Evolutionary conservation across 2,113 vertebrate genomes (phyloP).

Genomic region (Lampris megalopsis): DNA sequence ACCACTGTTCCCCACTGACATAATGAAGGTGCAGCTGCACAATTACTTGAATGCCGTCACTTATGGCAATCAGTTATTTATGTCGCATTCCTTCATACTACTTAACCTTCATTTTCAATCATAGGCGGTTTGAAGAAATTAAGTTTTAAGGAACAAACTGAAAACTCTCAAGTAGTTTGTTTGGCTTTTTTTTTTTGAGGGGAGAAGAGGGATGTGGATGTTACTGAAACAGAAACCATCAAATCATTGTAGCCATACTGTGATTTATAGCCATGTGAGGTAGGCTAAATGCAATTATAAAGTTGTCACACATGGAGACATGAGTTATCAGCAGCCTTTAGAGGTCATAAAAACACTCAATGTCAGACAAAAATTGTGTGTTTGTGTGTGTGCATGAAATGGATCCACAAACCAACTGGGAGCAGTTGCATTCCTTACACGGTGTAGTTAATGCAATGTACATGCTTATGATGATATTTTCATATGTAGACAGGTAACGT

Average conservation of each 20-base stretch:
- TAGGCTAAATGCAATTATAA: background rate
- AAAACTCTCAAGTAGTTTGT: slow-evolving; percentile 16
- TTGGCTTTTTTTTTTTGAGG: background rate
- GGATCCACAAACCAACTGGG: too few species aligned
- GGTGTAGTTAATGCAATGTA: too few species aligned
- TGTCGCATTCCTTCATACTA: slow-evolving; percentile 5
- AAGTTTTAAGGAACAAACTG: slow-evolving; percentile 25
- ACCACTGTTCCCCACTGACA: slow-evolving; percentile 21
- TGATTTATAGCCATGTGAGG: background rate
- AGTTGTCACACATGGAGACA: background rate
- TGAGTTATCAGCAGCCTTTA: background rate
- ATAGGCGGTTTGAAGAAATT: slow-evolving; percentile 35
- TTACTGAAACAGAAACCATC: background rate
- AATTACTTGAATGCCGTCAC: slow-evolving; percentile 9
- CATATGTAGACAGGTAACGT: background rate
- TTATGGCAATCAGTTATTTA: slow-evolving; percentile 30
- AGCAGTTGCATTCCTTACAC: too few species aligned
- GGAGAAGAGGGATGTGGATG: too few species aligned
- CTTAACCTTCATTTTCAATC: slow-evolving; percentile 35
- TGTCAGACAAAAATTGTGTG: too few species aligned
- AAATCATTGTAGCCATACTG: background rate
- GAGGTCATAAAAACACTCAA: background rate
- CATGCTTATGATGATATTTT: too few species aligned
- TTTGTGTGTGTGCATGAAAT: too few species aligned
- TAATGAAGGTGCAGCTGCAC: slow-evolving; percentile 22